A percentile compares a stretch with the other conserved stretches of the same genome.
phyloP scores from a whole-genome alignment of 2,113 vertebrate genomes.

The Psophia crepitans region DNA sequence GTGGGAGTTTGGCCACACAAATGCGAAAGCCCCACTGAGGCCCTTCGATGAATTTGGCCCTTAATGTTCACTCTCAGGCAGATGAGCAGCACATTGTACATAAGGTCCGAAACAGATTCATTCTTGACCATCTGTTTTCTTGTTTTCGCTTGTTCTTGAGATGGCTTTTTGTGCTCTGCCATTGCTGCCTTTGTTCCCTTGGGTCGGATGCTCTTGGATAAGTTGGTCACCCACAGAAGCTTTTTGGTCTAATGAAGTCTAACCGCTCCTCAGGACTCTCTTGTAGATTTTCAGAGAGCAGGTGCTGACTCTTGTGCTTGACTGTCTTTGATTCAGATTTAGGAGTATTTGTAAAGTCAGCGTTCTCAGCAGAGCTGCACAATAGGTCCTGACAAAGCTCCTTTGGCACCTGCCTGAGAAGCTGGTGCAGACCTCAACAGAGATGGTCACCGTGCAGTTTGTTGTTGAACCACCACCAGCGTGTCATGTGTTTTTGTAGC shows the following conservation, averaged over 20 bases:
- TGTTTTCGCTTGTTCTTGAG: neutral
- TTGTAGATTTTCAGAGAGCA: neutral
- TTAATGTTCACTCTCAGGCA: neutral
- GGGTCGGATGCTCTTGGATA: neutral
- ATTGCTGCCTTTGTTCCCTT: neutral
- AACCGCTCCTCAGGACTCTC: neutral
- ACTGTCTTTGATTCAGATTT: neutral
- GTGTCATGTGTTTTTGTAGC: neutral
- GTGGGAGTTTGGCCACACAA: neutral
- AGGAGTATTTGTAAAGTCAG: neutral
- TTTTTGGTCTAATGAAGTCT: neutral
- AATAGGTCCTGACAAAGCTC: neutral
- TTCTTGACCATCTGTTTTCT: neutral
- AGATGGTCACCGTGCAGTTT: neutral
- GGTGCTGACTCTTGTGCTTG: neutral
- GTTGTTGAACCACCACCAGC: neutral
- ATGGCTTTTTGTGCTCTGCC: neutral
- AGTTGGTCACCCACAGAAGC: neutral
- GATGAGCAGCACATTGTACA: neutral
- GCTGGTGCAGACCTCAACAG: fast-evolving
- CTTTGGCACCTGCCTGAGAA: neutral
- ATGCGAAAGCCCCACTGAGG: neutral
- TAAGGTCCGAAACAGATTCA: neutral
- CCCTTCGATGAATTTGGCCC: neutral
- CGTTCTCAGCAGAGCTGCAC: neutral